phyloP scores from a whole-genome alignment of 2,888 invertebrate species.

The Coronaproctus castanopsis region DNA sequence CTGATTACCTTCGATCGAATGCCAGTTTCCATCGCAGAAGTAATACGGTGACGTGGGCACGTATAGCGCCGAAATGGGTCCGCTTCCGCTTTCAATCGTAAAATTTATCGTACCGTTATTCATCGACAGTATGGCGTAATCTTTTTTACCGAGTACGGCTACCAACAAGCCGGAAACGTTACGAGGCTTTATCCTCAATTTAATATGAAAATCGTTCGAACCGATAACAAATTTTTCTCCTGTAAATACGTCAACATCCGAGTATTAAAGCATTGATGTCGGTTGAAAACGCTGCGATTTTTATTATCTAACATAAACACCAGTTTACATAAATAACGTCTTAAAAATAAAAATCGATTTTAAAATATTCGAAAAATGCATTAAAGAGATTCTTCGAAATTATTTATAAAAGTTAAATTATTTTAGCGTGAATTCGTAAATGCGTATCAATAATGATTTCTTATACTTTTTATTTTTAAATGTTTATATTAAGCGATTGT shows the following conservation, averaged over 20 bases:
- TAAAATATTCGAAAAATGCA: no score
- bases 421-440: no score
- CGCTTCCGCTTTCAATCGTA: conserved; percentile 63
- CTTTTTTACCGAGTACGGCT: conserved; percentile 51
- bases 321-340: no score
- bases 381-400: no score
- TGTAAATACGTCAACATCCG: no score
- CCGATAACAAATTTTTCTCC: conserved; percentile 62
- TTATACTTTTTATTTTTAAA: no score
- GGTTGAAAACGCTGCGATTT: no score
- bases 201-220: conserved; percentile 49
- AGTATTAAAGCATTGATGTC: no score
- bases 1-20: conserved; percentile 56
- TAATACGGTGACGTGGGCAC: conserved; percentile 40
- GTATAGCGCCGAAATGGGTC: conserved; percentile 53
- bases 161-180: conserved; percentile 64
- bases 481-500: no score
- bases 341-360: not conserved
- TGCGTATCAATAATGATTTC: no score
- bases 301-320: no score
- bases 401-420: no score
- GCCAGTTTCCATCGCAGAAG: conserved; percentile 92
- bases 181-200: conserved; percentile 70
- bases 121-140: conserved; percentile 72
- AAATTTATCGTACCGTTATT: conserved; percentile 65